These are phyloP conservation scores for Trissonchulus latispiculum DNA, from an alignment of 2,888 invertebrate species.

Conservation along the genomic window DNA sequence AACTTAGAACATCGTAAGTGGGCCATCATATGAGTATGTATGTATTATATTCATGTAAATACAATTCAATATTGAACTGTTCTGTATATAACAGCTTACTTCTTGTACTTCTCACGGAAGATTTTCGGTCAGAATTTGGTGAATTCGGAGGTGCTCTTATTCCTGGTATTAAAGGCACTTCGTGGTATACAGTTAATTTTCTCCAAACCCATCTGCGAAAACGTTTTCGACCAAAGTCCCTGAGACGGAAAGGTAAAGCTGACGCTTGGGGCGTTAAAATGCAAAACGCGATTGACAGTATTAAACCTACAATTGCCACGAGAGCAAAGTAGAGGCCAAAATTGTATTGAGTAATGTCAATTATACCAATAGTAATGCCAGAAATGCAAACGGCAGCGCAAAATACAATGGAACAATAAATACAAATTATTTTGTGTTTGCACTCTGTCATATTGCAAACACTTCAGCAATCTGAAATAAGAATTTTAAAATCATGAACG, in stretches of 20 bases:
- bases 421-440: background rate
- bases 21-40: no score
- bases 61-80: no score
- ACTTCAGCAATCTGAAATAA: no score
- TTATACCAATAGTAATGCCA: background rate
- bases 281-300: background rate
- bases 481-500: no score
- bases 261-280: background rate
- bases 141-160: background rate
- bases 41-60: no score
- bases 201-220: no score
- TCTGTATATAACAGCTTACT: no score
- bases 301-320: constrained; percentile 15
- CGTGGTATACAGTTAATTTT: no score
- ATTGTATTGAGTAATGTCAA: constrained; percentile 8
- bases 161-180: background rate
- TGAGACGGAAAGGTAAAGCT: background rate
- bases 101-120: no score
- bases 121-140: background rate
- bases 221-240: no score
- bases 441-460: no score
- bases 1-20: no score
- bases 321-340: constrained; percentile 17
- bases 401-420: background rate
- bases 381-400: background rate